A percentile compares a stretch with the other conserved stretches of the same genome.
Conservation (phyloP, 2,113 vertebrate species). For the Ivindomyrus marchei region DNA sequence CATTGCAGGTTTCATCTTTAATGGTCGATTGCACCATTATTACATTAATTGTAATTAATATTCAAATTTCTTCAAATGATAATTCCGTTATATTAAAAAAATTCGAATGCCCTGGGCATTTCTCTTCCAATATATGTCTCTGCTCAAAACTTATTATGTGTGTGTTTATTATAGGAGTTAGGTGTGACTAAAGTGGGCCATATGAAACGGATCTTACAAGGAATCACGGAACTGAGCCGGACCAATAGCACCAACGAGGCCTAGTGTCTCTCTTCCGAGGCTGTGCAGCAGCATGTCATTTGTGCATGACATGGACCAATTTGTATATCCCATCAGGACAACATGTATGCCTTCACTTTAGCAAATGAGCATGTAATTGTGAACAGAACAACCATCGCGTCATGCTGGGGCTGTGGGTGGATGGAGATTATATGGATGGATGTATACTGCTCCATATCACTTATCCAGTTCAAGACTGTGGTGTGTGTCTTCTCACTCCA, state of each 20-base stretch:
- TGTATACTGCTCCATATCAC: not conserved
- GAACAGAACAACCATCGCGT: not conserved
- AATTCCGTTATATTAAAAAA: not conserved
- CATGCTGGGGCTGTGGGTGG: not conserved
- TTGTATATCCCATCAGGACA: slow-evolving; percentile 17
- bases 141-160: not conserved
- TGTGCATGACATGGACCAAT: slow-evolving; percentile 18
- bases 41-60: not conserved
- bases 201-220: slow-evolving; percentile 94
- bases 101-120: not conserved
- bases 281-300: slow-evolving; percentile 45
- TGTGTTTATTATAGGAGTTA: slow-evolving; percentile 68
- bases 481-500: not conserved
- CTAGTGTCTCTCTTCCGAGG: slow-evolving; percentile 56
- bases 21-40: not conserved
- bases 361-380: not conserved
- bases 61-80: not conserved
- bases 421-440: not conserved
- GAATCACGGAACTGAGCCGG: slow-evolving; percentile 85
- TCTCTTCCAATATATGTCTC: not conserved
- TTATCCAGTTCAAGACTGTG: not conserved
- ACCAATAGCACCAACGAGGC: slow-evolving; percentile 75
- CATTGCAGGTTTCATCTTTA: not conserved
- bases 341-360: slow-evolving; percentile 8
- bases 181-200: slow-evolving; percentile 96